Conservation (phyloP, 2,888 invertebrate genomes). For the Amitus sp. region DNA sequence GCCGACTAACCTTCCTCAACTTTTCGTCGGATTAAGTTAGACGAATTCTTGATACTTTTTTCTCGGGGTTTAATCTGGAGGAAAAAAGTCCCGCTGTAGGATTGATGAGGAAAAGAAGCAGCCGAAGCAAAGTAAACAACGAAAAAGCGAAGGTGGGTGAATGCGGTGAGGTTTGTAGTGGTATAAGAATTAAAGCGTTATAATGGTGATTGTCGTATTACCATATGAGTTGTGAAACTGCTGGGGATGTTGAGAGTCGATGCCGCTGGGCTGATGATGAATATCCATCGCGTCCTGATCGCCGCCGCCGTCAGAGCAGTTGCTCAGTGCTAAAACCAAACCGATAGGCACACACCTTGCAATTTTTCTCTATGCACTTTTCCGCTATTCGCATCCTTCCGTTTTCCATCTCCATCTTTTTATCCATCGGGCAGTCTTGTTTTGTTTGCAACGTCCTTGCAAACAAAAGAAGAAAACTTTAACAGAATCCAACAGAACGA, state of each 20-base stretch:
- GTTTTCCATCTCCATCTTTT: conserved; percentile 46
- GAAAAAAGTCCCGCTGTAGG: background rate
- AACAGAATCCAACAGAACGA: conserved; percentile 54
- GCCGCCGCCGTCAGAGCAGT: conserved; percentile 65
- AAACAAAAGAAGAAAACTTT: conserved; percentile 29
- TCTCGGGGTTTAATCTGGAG: background rate
- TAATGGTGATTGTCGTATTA: conserved; percentile 62
- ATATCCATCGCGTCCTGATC: conserved; percentile 66
- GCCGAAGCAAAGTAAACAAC: background rate
- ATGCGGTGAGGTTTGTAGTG: conserved; percentile 47
- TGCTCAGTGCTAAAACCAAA: conserved; percentile 67
- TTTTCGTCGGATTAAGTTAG: background rate
- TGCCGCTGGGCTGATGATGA: conserved; percentile 63
- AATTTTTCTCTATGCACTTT: conserved; percentile 61
- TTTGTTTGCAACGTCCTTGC: conserved; percentile 22
- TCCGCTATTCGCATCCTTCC: conserved; percentile 45
- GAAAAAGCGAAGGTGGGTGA: conserved; percentile 20
- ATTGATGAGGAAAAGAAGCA: background rate
- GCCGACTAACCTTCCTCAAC: background rate
- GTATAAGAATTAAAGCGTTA: conserved; percentile 25
- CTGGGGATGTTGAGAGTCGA: conserved; percentile 64
- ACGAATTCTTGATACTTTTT: background rate
- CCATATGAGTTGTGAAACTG: conserved; percentile 67
- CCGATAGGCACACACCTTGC: conserved; percentile 67
- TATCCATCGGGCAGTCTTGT: conserved; percentile 34